These are phyloP conservation scores for Clepsis dumicolana DNA, from an alignment of 2,888 invertebrate species.

Conservation along the genomic window DNA sequence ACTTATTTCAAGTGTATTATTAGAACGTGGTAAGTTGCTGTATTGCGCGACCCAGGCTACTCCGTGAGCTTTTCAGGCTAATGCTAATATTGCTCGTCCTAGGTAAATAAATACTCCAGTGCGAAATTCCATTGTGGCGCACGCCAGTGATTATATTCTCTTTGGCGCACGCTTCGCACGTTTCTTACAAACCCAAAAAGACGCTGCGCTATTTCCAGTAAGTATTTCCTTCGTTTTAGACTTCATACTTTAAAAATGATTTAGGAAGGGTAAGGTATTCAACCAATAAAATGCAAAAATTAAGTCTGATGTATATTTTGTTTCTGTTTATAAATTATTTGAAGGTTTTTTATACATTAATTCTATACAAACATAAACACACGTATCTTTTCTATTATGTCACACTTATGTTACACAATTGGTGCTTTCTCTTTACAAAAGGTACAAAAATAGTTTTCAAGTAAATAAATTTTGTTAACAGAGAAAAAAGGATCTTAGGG, in stretches of 20 bases:
- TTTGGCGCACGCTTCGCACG: too few relatives aligned
- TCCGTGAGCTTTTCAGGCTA: too few relatives aligned
- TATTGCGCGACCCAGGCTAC: too few relatives aligned
- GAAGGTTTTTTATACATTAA: slow-evolving; percentile 79
- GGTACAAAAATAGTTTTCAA: slow-evolving; percentile 70
- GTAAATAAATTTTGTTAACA: slow-evolving; percentile 45
- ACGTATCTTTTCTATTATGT: slow-evolving; percentile 73
- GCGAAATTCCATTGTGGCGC: too few relatives aligned
- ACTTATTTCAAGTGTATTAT: not conserved
- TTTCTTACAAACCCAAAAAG: too few relatives aligned
- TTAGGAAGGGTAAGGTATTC: not conserved
- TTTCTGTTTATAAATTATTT: slow-evolving; percentile 82
- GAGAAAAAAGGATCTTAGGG: not conserved
- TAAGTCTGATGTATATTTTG: slow-evolving; percentile 80
- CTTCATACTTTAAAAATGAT: not conserved
- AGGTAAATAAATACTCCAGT: too few relatives aligned
- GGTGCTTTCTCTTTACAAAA: slow-evolving; percentile 70
- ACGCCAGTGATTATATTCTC: too few relatives aligned
- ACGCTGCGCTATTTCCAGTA: too few relatives aligned
- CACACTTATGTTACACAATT: slow-evolving; percentile 73
- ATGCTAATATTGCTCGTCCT: too few relatives aligned
- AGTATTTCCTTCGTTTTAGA: too few relatives aligned
- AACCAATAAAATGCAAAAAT: slow-evolving; percentile 58
- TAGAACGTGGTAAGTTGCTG: too few relatives aligned
- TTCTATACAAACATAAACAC: slow-evolving; percentile 69